Base-by-base conservation (phyloP, 2,888 invertebrate genomes). In the Eupithecia centaureata region DNA sequence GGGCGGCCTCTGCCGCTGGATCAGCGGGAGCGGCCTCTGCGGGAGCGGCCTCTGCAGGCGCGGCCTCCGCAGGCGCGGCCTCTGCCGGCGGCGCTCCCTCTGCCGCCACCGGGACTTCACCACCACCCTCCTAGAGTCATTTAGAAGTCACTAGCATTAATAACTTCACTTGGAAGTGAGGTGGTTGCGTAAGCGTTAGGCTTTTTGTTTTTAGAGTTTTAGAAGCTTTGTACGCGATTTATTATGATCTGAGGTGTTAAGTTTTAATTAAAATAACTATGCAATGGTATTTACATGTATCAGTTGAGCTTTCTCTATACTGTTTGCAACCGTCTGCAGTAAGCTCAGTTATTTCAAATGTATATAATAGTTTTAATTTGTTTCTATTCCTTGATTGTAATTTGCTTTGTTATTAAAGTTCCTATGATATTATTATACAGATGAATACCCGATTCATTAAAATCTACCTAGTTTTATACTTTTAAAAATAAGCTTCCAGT, bases 81-180 rank as follows among this genome's bases (percentile, higher is more conserved):
- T 83, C 81, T 22, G 81, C 77, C 12, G 80, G 78, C 10, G 80
- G 78, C n/a, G 80, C 75, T 47, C 80, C 81, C 57, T 84, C 78
- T n/a, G 80, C 82, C 25, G 69, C n/a, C 32, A 57, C 57, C 5
- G 57, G 57, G 1, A 57, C 57, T 15, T 57, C 57, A 18, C 57
- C 57, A 57, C 57, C 57, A 18, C 32, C 57, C 32, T 57, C 57
- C 57, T 57, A 18, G 4, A 18, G 15, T 30, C 2, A 33, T 5
- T 32, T 1, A n/a, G n/a, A n/a, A n/a, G n/a, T n/a, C n/a, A 57
- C 32, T 32, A 8, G 32, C n/a, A 18, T 52, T 13, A 52, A 27
- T 52, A 33, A 18, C 18, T 18, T 10, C 2, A 12, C 22, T 22
- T 30, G 32, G n/a, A 32, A 18, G 32, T 13, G 13, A 57, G 57